Percentiles rank a stretch among this genome's conserved stretches.
Conservation (phyloP, 2,888 invertebrate genomes). For the Drosophila pullipes region DNA sequence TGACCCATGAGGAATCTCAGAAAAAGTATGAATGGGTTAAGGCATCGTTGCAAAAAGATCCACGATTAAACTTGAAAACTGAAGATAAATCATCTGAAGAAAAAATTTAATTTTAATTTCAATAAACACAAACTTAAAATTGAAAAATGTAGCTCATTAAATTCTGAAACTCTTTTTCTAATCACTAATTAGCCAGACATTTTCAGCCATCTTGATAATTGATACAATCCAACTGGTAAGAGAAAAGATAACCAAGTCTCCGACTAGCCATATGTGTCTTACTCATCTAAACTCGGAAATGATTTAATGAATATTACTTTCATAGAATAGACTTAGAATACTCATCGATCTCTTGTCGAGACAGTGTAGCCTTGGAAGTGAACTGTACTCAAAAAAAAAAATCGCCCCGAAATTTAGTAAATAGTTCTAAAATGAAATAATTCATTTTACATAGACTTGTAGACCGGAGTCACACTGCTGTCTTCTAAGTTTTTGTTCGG, state of each 20-base stretch:
- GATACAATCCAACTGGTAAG: neutral
- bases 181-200: neutral
- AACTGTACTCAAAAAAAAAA: neutral
- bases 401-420: neutral
- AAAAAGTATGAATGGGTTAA: slow-evolving; percentile 84
- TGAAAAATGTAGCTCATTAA: neutral
- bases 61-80: slow-evolving; percentile 75
- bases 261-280: neutral
- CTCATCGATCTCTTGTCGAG: neutral
- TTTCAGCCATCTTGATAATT: neutral
- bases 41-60: slow-evolving; percentile 77
- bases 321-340: neutral
- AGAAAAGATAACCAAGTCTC: neutral
- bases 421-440: neutral
- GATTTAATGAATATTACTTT: too few relatives aligned
- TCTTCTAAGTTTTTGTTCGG: neutral
- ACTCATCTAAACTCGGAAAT: neutral
- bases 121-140: neutral
- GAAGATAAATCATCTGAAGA: slow-evolving; percentile 42
- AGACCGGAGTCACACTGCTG: neutral
- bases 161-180: neutral
- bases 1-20: slow-evolving; percentile 84
- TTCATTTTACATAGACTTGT: neutral
- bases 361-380: neutral
- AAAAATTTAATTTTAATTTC: neutral